Evolutionary conservation across 2,888 invertebrate genomes (phyloP).

Genomic region (Hemicrepidius hirtus): DNA sequence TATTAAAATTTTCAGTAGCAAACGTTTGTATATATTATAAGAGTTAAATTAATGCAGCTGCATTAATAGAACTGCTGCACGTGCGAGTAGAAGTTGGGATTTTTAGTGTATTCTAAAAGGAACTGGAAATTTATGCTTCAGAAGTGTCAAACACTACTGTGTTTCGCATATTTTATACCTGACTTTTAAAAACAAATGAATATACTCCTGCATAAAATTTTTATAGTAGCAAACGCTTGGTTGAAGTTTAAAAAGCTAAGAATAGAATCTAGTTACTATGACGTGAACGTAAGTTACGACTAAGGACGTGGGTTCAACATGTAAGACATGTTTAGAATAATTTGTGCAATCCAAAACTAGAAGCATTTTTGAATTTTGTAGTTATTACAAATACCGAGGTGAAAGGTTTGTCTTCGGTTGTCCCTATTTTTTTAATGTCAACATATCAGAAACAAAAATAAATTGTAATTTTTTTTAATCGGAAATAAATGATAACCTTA

Average conservation of each 20-base stretch:
- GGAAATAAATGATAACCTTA: too few species aligned
- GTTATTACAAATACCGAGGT: not conserved
- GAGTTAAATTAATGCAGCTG: slow-evolving; percentile 19
- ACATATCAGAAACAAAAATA: not conserved
- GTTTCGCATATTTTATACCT: slow-evolving; percentile 7
- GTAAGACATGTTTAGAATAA: slow-evolving; percentile 10
- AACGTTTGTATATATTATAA: not conserved
- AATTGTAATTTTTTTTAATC: too few species aligned
- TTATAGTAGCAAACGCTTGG: not conserved
- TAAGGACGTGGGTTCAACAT: not conserved
- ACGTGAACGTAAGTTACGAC: not conserved
- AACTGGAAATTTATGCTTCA: slow-evolving; percentile 8
- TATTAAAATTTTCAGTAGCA: too few species aligned
- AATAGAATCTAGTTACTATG: slow-evolving; percentile 4
- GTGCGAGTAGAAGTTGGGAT: slow-evolving; percentile 3
- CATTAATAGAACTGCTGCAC: slow-evolving; percentile 22
- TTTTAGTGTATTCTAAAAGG: slow-evolving; percentile 6
- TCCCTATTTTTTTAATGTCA: not conserved
- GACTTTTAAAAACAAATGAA: slow-evolving; percentile 12
- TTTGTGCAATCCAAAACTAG: slow-evolving; percentile 4
- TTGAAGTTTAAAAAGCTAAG: slow-evolving; percentile 3
- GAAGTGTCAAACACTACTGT: slow-evolving; percentile 10
- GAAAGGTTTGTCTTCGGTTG: not conserved
- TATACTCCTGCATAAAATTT: slow-evolving; percentile 4
- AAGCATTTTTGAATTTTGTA: not conserved